Evolutionary conservation across 2,113 vertebrate species (phyloP), one percentile per base, ranked within the genome.

Genomic region (Ploceus nigricollis): DNA sequence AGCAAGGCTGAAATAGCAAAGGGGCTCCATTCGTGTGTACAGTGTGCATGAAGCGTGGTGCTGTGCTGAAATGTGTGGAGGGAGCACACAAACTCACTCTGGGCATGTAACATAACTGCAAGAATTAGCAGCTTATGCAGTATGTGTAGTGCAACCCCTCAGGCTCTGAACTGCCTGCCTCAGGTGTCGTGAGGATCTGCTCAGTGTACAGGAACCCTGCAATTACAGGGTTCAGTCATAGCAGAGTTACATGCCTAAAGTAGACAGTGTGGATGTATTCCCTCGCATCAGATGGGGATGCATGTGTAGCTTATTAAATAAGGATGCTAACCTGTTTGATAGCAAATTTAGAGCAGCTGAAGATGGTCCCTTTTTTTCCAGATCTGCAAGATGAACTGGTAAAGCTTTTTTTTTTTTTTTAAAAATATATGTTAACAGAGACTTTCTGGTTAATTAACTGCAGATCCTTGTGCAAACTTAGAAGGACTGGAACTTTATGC

Each of bases 381-480:
- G 66, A 39, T 57, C 27, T 54, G 10, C 24, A 44, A 66, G 40
- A 37, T 12, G 44, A 61, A 4, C 13, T 72, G 22, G 61, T 39
- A 82, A 71, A 79, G 30, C 5, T 31, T 31, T n/a, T 27, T 11
- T 25, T 28, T 28, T 4, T 6, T 33, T 85, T 50, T 66, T 7
- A 42, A n/a, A n/a, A n/a, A 54, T 65, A 7, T 31, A 35, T 27
- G 14, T 71, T 76, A 53, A 31, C 7, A 56, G 51, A 56, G 24
- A 27, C 22, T 80, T 84, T 82, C 53, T 64, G 54, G 23, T 71
- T 92, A 89, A 89, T 94, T 95, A 75, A 48, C 28, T 76, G 15
- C 23, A 76, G 31, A 60, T 72, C 70, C 23, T 82, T 22, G 24
- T 42, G 45, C 27, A 82, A 39, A 11, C 42, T 69, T 91, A 63